Percentiles rank a stretch among this genome's conserved stretches.
These are phyloP conservation scores for Dreissena polymorpha DNA, from an alignment of 1,140 invertebrate species.

Conservation along the genomic window DNA sequence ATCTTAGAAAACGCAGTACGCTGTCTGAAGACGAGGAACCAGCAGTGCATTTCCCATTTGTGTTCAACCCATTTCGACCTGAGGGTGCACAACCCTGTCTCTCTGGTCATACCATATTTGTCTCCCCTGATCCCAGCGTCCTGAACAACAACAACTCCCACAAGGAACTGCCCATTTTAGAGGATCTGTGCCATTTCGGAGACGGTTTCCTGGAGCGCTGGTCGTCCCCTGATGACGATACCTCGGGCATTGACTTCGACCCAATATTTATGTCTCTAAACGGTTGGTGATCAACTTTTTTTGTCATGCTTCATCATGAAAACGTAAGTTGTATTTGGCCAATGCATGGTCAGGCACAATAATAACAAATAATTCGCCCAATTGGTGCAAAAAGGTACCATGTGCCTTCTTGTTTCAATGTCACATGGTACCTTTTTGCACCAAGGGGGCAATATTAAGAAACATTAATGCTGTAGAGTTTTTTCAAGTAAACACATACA, in stretches of 20 bases:
- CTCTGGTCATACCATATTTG: conserved; percentile 56
- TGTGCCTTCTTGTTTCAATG: too few relatives aligned
- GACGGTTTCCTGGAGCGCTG: conserved; percentile 40
- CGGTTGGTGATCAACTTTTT: conserved; percentile 55
- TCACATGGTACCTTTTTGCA: too few relatives aligned
- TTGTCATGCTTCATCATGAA: background rate
- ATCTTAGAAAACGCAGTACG: conserved; percentile 62
- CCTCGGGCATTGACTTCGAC: conserved; percentile 55
- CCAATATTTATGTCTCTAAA: conserved; percentile 67
- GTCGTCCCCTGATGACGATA: conserved; percentile 1
- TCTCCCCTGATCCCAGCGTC: conserved; percentile 52
- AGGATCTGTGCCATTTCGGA: conserved; percentile 44
- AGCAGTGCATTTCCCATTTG: conserved; percentile 62
- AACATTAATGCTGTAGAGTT: too few relatives aligned
- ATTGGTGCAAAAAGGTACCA: too few relatives aligned
- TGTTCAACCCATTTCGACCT: conserved; percentile 58
- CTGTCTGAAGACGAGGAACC: conserved; percentile 64
- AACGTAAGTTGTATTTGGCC: too few relatives aligned
- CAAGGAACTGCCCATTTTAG: conserved; percentile 35
- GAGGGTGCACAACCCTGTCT: conserved; percentile 48
- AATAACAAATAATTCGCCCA: too few relatives aligned
- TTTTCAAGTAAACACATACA: too few relatives aligned
- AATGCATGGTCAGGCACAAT: too few relatives aligned
- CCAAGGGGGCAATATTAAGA: too few relatives aligned
- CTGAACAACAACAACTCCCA: conserved; percentile 61